phyloP scores from a whole-genome alignment of 2,113 vertebrate species.

The Promerops cafer region DNA sequence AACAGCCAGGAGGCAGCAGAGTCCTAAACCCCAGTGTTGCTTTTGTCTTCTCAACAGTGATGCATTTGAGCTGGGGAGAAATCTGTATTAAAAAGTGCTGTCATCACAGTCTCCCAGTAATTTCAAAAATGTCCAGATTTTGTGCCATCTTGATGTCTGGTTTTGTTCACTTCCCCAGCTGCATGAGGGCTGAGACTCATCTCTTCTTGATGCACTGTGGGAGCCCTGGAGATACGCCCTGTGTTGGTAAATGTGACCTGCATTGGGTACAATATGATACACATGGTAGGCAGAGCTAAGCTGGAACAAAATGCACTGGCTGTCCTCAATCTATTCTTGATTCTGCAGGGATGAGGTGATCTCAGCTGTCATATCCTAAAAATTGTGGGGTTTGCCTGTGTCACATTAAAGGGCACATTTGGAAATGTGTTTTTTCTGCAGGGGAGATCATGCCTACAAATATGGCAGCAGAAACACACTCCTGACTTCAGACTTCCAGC shows the following conservation, averaged over 20 bases:
- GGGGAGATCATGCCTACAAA: rapidly evolving
- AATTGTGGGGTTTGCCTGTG: not conserved
- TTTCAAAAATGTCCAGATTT: not conserved
- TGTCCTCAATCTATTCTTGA: not conserved
- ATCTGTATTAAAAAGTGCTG: not conserved
- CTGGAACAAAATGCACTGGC: not conserved
- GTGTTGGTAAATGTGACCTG: not conserved
- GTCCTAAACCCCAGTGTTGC: not conserved
- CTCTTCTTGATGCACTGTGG: not conserved
- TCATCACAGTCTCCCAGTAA: not conserved
- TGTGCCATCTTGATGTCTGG: not conserved
- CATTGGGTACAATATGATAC: not conserved
- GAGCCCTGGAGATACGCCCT: not conserved
- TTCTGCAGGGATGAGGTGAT: not conserved
- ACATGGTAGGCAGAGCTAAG: not conserved
- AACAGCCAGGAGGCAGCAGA: not conserved
- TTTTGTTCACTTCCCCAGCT: not conserved
- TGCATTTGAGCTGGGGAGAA: not conserved
- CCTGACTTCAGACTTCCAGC: not conserved
- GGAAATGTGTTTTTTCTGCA: not conserved
- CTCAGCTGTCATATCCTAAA: not conserved
- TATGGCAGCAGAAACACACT: not conserved
- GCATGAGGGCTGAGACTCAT: too few species aligned
- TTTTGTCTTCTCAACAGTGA: not conserved
- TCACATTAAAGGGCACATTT: not conserved